A percentile compares a stretch with the other conserved stretches of the same genome.
These are phyloP conservation scores for Leguminivora glycinivorella DNA, from an alignment of 1,140 invertebrate species.

Conservation along the genomic window DNA sequence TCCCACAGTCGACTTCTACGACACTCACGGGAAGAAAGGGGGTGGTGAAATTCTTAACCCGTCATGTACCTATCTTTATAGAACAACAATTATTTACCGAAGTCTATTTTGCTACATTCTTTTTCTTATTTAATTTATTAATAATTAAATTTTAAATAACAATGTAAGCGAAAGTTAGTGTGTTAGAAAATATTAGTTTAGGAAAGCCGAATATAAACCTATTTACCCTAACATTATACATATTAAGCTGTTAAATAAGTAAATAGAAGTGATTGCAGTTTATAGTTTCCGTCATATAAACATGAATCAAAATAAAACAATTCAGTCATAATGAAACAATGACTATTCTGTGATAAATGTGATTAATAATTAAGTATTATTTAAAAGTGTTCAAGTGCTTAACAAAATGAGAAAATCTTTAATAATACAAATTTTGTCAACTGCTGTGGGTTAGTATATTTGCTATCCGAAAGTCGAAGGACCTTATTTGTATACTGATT, in stretches of 20 bases:
- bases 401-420: constrained; percentile 18
- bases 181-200: background rate
- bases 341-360: background rate
- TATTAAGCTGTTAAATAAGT: background rate
- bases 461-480: background rate
- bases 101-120: too few relatives aligned
- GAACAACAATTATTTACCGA: too few relatives aligned
- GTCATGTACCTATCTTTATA: too few relatives aligned
- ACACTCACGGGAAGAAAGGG: too few relatives aligned
- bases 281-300: background rate
- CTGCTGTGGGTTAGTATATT: background rate
- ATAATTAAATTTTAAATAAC: too few relatives aligned
- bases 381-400: background rate
- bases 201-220: background rate
- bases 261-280: background rate
- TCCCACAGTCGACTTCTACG: too few relatives aligned
- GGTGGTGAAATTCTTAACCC: too few relatives aligned
- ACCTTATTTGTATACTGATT: too few relatives aligned
- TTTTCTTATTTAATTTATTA: too few relatives aligned
- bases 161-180: background rate
- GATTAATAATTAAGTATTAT: too few relatives aligned
- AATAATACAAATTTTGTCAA: background rate
- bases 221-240: background rate
- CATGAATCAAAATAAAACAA: background rate
- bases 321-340: background rate